Evolutionary conservation across 2,888 invertebrate genomes (phyloP).

Genomic region (Drosophila imparisetae): DNA sequence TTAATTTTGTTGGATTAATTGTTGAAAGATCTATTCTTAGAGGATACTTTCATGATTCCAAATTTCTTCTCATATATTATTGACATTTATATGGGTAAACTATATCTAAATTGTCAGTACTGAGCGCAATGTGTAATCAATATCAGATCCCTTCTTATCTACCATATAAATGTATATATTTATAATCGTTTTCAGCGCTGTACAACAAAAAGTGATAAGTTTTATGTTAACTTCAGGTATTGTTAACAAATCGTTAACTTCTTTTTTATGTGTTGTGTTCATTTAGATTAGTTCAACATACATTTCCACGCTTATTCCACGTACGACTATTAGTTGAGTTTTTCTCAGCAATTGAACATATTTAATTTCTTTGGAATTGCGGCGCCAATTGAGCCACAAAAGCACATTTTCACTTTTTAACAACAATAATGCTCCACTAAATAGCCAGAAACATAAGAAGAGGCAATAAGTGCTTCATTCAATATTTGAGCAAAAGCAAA

Average conservation of each 20-base stretch:
- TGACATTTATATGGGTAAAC: background rate
- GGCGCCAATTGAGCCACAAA: constrained; percentile 57
- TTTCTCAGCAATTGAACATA: constrained; percentile 29
- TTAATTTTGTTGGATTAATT: background rate
- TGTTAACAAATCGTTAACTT: background rate
- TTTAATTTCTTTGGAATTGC: constrained; percentile 51
- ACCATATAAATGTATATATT: background rate
- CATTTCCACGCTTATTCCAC: background rate
- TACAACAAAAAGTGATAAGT: background rate
- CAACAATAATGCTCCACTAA: constrained; percentile 32
- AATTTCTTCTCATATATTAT: background rate
- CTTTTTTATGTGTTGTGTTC: background rate
- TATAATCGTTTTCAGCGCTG: background rate
- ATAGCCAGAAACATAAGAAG: constrained; percentile 9
- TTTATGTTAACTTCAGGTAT: background rate
- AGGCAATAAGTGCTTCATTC: constrained; percentile 23
- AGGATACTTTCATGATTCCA: background rate
- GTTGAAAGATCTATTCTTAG: background rate
- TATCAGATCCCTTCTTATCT: background rate
- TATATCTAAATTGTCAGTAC: no score
- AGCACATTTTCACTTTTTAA: constrained; percentile 54
- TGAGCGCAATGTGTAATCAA: background rate
- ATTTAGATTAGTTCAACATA: background rate
- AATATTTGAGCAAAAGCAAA: constrained; percentile 58
- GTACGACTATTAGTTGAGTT: constrained; percentile 4